Percentiles rank a stretch among this genome's conserved stretches.
Conservation (phyloP, 2,797 vertebrate genomes). For the Heliangelus exortis region DNA sequence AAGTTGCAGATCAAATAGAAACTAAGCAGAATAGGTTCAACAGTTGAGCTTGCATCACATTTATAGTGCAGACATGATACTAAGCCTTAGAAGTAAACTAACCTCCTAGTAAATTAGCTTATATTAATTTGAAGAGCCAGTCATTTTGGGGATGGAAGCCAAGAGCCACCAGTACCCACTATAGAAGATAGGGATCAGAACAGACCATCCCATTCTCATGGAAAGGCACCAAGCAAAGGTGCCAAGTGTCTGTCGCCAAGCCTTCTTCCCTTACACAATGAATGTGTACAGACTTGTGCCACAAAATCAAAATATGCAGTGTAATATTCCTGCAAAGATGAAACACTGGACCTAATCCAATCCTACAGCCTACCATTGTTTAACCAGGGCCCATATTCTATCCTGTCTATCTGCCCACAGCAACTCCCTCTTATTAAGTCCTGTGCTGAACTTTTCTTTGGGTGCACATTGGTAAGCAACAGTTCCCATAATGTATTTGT, state of each 20-base stretch:
- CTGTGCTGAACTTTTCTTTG: neutral
- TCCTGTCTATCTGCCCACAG: neutral
- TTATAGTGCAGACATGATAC: neutral
- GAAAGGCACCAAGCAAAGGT: accelerated
- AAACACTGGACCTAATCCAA: neutral
- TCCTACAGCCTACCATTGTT: neutral
- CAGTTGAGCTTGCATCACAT: neutral
- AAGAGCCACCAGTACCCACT: neutral
- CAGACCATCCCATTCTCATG: neutral
- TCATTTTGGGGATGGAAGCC: neutral
- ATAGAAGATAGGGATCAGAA: neutral
- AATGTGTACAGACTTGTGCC: neutral
- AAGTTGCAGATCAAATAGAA: neutral
- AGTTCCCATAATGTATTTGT: neutral
- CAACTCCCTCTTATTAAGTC: neutral
- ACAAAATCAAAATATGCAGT: neutral
- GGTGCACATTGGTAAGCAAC: neutral
- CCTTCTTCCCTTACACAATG: neutral
- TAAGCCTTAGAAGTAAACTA: neutral
- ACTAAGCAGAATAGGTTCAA: neutral
- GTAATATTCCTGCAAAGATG: neutral
- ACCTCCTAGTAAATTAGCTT: neutral
- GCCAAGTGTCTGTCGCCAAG: neutral
- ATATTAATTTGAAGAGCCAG: neutral
- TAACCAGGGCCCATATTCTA: neutral